A percentile compares a stretch with the other conserved stretches of the same genome.
These are phyloP conservation scores for Pachyuromys duprasi DNA, from an alignment of 2,797 vertebrate genomes.

Conservation along the genomic window DNA sequence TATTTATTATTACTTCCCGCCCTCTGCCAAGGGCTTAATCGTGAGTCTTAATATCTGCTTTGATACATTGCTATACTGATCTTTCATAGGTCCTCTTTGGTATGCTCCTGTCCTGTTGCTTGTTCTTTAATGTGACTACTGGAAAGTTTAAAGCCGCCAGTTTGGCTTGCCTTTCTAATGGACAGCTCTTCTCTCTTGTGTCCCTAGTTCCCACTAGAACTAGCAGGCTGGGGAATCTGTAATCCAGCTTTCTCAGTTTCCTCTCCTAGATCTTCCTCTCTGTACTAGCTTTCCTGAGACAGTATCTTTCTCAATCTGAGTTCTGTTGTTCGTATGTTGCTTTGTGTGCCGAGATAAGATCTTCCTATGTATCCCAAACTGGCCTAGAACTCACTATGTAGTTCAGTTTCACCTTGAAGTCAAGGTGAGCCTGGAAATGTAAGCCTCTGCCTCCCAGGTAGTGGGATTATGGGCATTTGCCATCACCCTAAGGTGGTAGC, in stretches of 20 bases:
- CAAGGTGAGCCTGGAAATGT: neutral
- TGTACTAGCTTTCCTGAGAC: neutral
- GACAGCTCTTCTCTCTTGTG: neutral
- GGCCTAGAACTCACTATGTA: neutral
- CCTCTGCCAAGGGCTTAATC: too few relatives aligned
- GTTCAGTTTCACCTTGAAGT: neutral
- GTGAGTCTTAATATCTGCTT: too few relatives aligned
- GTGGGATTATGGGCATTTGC: neutral
- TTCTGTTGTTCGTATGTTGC: neutral
- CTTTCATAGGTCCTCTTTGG: too few relatives aligned
- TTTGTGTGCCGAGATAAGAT: neutral
- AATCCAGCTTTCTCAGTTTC: neutral
- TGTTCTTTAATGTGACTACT: neutral
- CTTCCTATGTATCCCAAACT: neutral
- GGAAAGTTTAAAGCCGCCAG: neutral
- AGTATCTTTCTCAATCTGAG: neutral
- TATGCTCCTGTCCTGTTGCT: too few relatives aligned
- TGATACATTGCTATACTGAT: too few relatives aligned
- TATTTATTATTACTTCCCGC: too few relatives aligned
- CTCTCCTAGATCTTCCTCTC: neutral
- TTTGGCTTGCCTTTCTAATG: neutral
- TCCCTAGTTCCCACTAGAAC: neutral
- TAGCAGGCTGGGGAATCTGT: neutral
- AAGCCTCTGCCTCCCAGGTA: neutral
- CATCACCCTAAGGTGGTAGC: neutral